A percentile compares a stretch with the other conserved stretches of the same genome.
Evolutionary conservation across 2,888 invertebrate species (phyloP).

Genomic region (Pseudolycoriella hygida): DNA sequence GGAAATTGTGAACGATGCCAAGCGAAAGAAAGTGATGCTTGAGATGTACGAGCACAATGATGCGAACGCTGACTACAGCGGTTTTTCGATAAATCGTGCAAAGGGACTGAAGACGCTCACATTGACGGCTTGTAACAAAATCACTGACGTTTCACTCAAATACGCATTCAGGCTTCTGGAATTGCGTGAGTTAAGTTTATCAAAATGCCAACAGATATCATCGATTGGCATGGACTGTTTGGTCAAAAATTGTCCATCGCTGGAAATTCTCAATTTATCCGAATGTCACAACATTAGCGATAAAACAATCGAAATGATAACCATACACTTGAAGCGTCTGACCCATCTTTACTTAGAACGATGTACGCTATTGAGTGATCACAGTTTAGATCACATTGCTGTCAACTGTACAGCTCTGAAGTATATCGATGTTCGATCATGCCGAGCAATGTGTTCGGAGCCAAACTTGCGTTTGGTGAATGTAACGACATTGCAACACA

Average conservation of each 20-base stretch:
- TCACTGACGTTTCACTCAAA: slow-evolving; percentile 52
- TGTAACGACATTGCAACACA: slow-evolving; percentile 16
- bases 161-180: slow-evolving; percentile 49
- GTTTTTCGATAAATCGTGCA: slow-evolving; percentile 35
- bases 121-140: slow-evolving; percentile 47
- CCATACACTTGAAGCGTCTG: slow-evolving; percentile 26
- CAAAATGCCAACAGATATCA: slow-evolving; percentile 51
- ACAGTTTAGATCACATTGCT: slow-evolving; percentile 31
- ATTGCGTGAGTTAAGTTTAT: slow-evolving; percentile 40
- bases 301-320: slow-evolving; percentile 33
- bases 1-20: slow-evolving; percentile 47
- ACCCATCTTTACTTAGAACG: slow-evolving; percentile 27
- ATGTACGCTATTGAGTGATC: slow-evolving; percentile 36
- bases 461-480: slow-evolving; percentile 22
- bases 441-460: slow-evolving; percentile 24
- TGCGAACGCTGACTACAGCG: neutral
- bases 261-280: slow-evolving; percentile 46
- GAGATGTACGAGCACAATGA: slow-evolving; percentile 36
- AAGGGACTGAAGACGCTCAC: slow-evolving; percentile 39
- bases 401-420: slow-evolving; percentile 29
- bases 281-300: slow-evolving; percentile 53
- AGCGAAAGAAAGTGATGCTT: slow-evolving; percentile 42
- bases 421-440: slow-evolving; percentile 17
- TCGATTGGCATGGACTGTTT: slow-evolving; percentile 43
- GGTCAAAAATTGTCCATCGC: slow-evolving; percentile 46